Conservation (phyloP, 1,140 invertebrate species). For the Subanguina moxae region DNA sequence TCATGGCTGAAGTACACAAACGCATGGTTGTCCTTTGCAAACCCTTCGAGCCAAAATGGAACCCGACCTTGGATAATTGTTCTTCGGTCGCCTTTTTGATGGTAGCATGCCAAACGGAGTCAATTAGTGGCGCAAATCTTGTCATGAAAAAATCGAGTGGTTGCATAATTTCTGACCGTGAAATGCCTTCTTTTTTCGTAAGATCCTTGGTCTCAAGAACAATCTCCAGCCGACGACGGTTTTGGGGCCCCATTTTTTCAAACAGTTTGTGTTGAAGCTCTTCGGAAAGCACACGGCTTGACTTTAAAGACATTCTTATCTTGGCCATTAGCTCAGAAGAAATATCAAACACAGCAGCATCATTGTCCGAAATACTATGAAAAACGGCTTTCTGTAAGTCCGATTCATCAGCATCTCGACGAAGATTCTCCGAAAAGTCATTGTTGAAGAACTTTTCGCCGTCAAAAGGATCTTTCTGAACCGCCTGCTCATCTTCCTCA, state of each 20-base stretch:
- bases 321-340: neutral
- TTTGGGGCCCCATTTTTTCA: neutral
- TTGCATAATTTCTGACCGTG: neutral
- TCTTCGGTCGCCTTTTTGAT: constrained; percentile 5
- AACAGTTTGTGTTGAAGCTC: neutral
- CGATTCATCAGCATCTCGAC: neutral
- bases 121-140: constrained; percentile 8
- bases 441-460: constrained; percentile 3
- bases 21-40: too few relatives aligned
- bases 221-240: neutral
- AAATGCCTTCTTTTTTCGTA: neutral
- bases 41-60: neutral
- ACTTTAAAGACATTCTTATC: neutral
- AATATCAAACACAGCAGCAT: neutral
- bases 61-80: neutral
- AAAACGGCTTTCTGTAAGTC: neutral
- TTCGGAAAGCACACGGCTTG: neutral
- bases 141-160: constrained; percentile 1
- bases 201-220: neutral
- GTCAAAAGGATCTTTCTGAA: constrained; percentile 1
- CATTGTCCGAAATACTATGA: neutral
- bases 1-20: too few relatives aligned
- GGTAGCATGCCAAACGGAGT: constrained; percentile 11
- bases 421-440: neutral
- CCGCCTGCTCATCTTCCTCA: neutral